Base-by-base conservation (phyloP, 1,140 invertebrate species). In the Drosophila nebulosa region DNA sequence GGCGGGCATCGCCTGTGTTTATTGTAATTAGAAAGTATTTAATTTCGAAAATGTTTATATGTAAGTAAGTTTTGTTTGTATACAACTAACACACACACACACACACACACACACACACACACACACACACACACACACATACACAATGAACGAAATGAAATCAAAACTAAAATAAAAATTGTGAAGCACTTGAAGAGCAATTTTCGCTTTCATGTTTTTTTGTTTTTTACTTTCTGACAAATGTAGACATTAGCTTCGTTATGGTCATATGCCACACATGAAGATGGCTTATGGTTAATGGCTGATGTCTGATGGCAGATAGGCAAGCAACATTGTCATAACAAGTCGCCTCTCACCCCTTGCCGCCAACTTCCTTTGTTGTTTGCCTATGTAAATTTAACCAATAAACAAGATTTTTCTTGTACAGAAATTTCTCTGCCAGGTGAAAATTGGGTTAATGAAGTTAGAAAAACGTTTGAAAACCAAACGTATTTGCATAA, bases 11-110 rank as follows among this genome's bases (percentile, higher is more conserved):
- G 83, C 70, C 81, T 78, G 78, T 74, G 78, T 86, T 86, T 86
- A 86, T 86, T 86, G 83, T 86, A 86, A 86, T 86, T 86, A 86
- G 83, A 86, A 86, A 86, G 83, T 86, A 86, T 86, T 86, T 86
- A 86, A 86, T 86, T 86, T 86, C 83, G 81, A 86, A 81, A 71
- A 75, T 74, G 69, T 61, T 68, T 62, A 60, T 58, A 39, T 24
- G 24, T 55, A 64, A 30, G 64, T 58, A 65, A n/a, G n/a, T n/a
- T n/a, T n/a, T n/a, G n/a, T n/a, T n/a, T n/a, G n/a, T n/a, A n/a
- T n/a, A n/a, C n/a, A n/a, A n/a, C n/a, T n/a, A n/a, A n/a, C n/a
- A n/a, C n/a, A n/a, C n/a, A n/a, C n/a, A n/a, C n/a, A n/a, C n/a
- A n/a, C n/a, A n/a, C n/a, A n/a, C n/a, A n/a, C n/a, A n/a, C n/a